These are phyloP conservation scores for Mixornis gularis DNA, from an alignment of 2,113 vertebrate species.

Conservation along the genomic window DNA sequence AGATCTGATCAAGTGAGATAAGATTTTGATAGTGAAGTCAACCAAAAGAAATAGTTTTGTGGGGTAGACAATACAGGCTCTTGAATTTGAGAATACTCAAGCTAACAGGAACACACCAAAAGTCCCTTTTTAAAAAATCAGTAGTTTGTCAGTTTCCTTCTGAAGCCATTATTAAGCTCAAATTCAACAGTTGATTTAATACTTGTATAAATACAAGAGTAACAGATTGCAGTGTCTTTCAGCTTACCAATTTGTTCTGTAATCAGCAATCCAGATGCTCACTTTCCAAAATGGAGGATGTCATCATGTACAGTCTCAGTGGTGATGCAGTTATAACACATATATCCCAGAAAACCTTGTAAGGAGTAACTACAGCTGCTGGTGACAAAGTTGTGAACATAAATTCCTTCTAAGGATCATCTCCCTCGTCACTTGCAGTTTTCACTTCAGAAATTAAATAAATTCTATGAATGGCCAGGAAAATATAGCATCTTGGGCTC, in stretches of 20 bases:
- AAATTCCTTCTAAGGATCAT: background rate
- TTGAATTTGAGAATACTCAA: background rate
- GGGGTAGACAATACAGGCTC: background rate
- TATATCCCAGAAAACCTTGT: background rate
- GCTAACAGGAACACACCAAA: background rate
- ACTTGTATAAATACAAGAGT: background rate
- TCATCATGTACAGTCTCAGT: background rate
- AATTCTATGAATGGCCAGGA: background rate
- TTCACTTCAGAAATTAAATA: background rate
- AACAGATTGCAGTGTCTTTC: background rate
- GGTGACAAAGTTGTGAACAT: background rate
- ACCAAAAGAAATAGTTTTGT: background rate
- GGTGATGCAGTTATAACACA: background rate
- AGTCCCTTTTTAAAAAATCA: background rate
- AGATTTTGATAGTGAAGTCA: background rate
- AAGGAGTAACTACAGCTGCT: background rate
- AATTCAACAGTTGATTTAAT: background rate
- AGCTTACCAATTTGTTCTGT: background rate
- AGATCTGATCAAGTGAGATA: background rate
- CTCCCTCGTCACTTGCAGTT: background rate
- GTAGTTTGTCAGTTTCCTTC: background rate
- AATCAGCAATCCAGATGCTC: background rate
- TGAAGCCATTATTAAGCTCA: background rate
- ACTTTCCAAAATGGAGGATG: slow-evolving; percentile 5
- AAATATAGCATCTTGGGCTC: background rate